Evolutionary conservation across 1,140 invertebrate genomes (phyloP).

Genomic region (Caenorhabditis remanei): DNA sequence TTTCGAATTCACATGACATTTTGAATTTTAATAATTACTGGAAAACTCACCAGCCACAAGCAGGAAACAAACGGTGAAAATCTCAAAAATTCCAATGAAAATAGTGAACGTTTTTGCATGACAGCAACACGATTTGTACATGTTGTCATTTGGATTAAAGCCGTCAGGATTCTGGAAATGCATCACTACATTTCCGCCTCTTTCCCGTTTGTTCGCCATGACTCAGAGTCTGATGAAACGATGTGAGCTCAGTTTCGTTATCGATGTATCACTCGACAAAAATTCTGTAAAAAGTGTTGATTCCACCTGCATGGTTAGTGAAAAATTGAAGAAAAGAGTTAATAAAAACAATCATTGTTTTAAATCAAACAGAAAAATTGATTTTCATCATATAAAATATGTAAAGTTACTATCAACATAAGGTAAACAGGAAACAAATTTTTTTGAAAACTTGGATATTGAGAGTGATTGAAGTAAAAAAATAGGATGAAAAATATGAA

Average conservation of each 20-base stretch:
- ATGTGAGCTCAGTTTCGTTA: neutral
- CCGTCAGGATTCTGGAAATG: slow-evolving; percentile 49
- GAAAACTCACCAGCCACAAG: slow-evolving; percentile 69
- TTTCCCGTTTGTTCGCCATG: slow-evolving; percentile 1
- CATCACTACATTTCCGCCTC: neutral
- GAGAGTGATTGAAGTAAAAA: neutral
- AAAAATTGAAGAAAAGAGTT: too few relatives aligned
- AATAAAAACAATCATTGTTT: too few relatives aligned
- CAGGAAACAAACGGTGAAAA: slow-evolving; percentile 70
- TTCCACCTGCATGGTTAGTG: too few relatives aligned
- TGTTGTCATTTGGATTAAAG: slow-evolving; percentile 62
- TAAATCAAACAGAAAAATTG: too few relatives aligned
- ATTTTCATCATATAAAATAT: too few relatives aligned
- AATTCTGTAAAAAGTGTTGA: neutral
- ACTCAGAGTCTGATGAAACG: neutral
- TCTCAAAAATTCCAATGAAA: slow-evolving; percentile 62
- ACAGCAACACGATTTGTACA: slow-evolving; percentile 61
- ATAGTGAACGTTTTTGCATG: slow-evolving; percentile 65
- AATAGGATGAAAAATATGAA: neutral
- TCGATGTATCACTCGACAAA: neutral
- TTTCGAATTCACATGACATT: too few relatives aligned
- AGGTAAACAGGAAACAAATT: too few relatives aligned
- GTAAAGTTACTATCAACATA: too few relatives aligned
- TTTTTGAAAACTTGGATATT: too few relatives aligned
- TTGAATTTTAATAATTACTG: too few relatives aligned